Evolutionary conservation across 2,888 invertebrate species (phyloP), one percentile per base, ranked within the genome.

Genomic region (Fragum whitleyi): DNA sequence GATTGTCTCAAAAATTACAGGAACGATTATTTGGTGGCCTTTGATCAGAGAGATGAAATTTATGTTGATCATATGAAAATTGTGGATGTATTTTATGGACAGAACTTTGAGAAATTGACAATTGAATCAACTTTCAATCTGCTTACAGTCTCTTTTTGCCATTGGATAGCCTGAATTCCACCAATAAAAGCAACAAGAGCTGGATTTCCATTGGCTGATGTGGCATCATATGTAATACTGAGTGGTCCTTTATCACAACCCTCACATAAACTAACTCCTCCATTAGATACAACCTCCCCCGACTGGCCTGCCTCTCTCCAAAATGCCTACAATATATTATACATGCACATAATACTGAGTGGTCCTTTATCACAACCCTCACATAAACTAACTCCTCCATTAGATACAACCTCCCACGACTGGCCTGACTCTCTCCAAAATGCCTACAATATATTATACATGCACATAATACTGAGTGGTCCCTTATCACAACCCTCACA

Each of bases 131-230:
- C n/a, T n/a, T n/a, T n/a, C n/a, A n/a, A n/a, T n/a, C n/a, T n/a
- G 2, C 47, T 47, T 67, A 67, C 65, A 19, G 9, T 74, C 19
- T 67, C 29, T 39, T 11, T 21, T 26, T 61, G 57, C 91, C 91
- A 92, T 72, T 92, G 86, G 14, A 92, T 75, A 28, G 92, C 92
- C 74, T 91, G 92, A 23, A 87, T 77, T 0, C 93, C 94, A 21
- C 93, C 93, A 32, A 94, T 87, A 84, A 94, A 94, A 0, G 89
- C 93, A n/a, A 94, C 90, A 11, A 94, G 81, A 19, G 94, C 94
- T 26, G 94, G 94, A 82, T 91, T 92, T 0, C 91, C 93, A 68
- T 88, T 86, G 51, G 77, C 47, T n/a, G 92, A 88, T 0, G 93
- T 93, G 32, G 91, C 93, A 88, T 94, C 94, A 87, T 92, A 94